Base-by-base conservation (phyloP, 1,140 invertebrate genomes). In the Eumaeus atala region DNA sequence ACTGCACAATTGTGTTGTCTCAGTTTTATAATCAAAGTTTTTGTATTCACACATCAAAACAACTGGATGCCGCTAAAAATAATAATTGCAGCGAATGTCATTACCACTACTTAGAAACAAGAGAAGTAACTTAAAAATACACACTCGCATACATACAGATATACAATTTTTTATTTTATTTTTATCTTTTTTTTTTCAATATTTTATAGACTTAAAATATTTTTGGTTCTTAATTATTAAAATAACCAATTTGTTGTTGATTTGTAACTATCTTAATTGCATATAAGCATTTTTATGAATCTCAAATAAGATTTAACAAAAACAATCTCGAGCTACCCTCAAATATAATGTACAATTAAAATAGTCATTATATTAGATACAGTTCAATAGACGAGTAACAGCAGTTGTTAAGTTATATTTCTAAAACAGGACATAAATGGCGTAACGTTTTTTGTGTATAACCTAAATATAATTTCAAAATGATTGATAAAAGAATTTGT, bases 171-270 rank as follows among this genome's bases (percentile, higher is more conserved):
- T 44, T 37, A 37, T 14, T 44, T 44, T 44, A 18, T 44, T 44
- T 44, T 67, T 64, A 64, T 64, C 58, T 59, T 50, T 57, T 64
- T n/a, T n/a, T 67, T 67, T 63, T 61, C 48, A 58, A 48, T 17
- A 62, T 67, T 63, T 54, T 58, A 55, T 56, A 54, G 53, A 48
- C 52, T 62, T 62, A 66, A 59, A 50, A 44, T 59, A 58, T 51
- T 58, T 50, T 59, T 64, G 56, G 53, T 54, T 59, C 58, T 54
- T 62, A 66, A 44, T 61, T 42, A 61, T 51, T 44, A 60, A 52
- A 59, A 57, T 62, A 62, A 64, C 65, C 54, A 59, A 67, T 67
- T 58, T 28, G 47, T 44, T 28, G 54, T 55, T 36, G 57, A 38
- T 16, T 50, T 53, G 47, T n/a, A 36, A 42, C 50, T 54, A 47